phyloP scores from a whole-genome alignment of 2,888 invertebrate species.

The Listrodromus nycthemerus region DNA sequence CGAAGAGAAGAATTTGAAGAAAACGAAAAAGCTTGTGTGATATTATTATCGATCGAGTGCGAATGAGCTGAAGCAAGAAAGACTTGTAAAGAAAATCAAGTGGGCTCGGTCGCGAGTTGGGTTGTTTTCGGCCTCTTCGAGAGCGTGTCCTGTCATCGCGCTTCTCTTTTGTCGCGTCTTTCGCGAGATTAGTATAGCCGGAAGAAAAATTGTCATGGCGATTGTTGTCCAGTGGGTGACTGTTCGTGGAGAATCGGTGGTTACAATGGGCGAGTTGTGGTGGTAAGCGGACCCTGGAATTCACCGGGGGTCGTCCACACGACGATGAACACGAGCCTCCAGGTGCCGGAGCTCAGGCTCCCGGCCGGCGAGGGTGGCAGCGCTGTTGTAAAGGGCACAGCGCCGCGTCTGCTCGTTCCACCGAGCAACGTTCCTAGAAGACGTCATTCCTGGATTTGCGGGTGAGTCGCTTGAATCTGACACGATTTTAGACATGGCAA shows the following conservation, averaged over 20 bases:
- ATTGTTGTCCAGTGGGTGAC: slow-evolving; percentile 69
- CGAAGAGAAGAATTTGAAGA: not conserved
- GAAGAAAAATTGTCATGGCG: slow-evolving; percentile 55
- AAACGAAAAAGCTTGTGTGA: slow-evolving; percentile 1
- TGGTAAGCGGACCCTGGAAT: slow-evolving; percentile 67
- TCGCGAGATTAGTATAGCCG: slow-evolving; percentile 10
- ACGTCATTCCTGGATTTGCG: slow-evolving; percentile 91
- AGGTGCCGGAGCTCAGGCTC: slow-evolving; percentile 90
- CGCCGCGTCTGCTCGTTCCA: slow-evolving; percentile 83
- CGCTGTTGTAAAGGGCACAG: slow-evolving; percentile 71
- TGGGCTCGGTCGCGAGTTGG: slow-evolving; percentile 4
- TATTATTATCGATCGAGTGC: slow-evolving; percentile 39
- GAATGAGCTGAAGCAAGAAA: slow-evolving; percentile 13
- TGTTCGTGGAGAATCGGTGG: slow-evolving; percentile 65
- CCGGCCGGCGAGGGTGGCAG: slow-evolving; percentile 84
- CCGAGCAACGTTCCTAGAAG: slow-evolving; percentile 87
- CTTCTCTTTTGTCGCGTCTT: not conserved
- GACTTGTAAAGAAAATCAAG: slow-evolving; percentile 15
- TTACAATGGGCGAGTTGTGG: slow-evolving; percentile 66
- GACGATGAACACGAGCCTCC: slow-evolving; percentile 85
- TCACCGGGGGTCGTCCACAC: slow-evolving; percentile 79
- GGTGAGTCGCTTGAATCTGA: slow-evolving; percentile 86
- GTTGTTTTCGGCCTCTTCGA: slow-evolving; percentile 13
- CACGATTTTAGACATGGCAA: not conserved
- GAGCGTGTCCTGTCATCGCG: slow-evolving; percentile 4